Evolutionary conservation across 2,888 invertebrate species (phyloP), one percentile per base, ranked within the genome.

Genomic region (Ectobius pallidus): DNA sequence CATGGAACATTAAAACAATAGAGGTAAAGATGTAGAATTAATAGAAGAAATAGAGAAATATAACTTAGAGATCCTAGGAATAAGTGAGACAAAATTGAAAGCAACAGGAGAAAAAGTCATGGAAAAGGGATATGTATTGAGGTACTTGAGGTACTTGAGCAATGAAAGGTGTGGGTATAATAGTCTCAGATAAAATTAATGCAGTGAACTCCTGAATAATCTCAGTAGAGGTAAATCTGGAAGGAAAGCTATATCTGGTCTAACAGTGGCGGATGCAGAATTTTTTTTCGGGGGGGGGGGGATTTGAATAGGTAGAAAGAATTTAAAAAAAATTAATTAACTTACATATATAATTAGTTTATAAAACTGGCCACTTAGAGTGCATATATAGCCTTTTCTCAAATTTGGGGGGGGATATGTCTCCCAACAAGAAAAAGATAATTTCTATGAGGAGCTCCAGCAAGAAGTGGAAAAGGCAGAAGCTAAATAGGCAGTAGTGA

Each of bases 11-110:
- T 49, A 49, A 49, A 49, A 49, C 49, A 49, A 14, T 49, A n/a
- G 49, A 18, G 49, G 49, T 14, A 49, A 49, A 14, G 14, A 39
- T 9, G 14, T 39, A 14, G 14, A 39, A 39, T 9, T 39, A 39
- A 39, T 39, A 39, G 39, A 49, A 49, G 49, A 49, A 49, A 49
- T 49, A n/a, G 49, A n/a, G n/a, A 49, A 49, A n/a, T 49, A 49
- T 49, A 7, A 52, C 1, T 1, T 4, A n/a, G 52, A 52, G 18
- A 52, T 52, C 9, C 3, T 52, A 52, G 52, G 52, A 2, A 52
- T 52, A 52, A 52, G 6, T 3, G 18, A 52, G 18, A 18, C 18
- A 1, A 52, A 52, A 4, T n/a, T 52, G 6, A 52, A 52, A 52
- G 52, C 18, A 18, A 52, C n/a, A 1, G 1, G 52, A 18, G 52